phyloP scores from a whole-genome alignment of 2,797 vertebrate genomes.

The Thripadectes ignobilis region DNA sequence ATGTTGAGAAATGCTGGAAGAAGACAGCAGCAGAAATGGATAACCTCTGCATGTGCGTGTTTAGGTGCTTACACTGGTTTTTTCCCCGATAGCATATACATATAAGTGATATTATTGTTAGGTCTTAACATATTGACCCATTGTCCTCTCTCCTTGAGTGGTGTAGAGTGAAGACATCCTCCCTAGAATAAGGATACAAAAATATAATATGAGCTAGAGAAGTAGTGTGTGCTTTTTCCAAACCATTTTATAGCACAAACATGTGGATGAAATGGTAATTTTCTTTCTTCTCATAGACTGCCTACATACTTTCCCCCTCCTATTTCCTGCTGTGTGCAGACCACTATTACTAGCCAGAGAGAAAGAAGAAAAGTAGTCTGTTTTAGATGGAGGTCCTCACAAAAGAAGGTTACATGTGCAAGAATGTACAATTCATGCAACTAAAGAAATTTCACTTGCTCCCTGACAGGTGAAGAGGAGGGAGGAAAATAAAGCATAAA shows the following conservation, averaged over 20 bases:
- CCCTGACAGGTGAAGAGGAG: neutral
- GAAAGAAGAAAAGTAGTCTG: neutral
- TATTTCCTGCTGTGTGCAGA: neutral
- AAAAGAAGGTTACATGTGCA: neutral
- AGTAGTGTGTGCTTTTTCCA: neutral
- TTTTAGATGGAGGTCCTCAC: neutral
- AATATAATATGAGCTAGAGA: neutral
- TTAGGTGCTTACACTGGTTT: neutral
- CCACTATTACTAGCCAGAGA: neutral
- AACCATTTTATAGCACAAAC: neutral
- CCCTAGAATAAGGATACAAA: neutral
- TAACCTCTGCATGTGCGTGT: neutral
- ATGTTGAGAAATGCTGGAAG: neutral
- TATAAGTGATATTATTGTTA: neutral
- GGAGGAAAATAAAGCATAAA: neutral
- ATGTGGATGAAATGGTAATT: neutral
- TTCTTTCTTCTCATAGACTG: neutral
- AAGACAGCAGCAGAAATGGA: neutral
- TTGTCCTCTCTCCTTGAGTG: neutral
- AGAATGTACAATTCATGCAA: neutral
- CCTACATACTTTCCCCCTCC: neutral
- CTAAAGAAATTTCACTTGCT: neutral
- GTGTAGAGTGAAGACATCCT: neutral
- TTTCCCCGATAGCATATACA: neutral
- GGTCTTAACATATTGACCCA: neutral